phyloP scores from a whole-genome alignment of 2,888 invertebrate species.

The Cyrtodaria siliqua region DNA sequence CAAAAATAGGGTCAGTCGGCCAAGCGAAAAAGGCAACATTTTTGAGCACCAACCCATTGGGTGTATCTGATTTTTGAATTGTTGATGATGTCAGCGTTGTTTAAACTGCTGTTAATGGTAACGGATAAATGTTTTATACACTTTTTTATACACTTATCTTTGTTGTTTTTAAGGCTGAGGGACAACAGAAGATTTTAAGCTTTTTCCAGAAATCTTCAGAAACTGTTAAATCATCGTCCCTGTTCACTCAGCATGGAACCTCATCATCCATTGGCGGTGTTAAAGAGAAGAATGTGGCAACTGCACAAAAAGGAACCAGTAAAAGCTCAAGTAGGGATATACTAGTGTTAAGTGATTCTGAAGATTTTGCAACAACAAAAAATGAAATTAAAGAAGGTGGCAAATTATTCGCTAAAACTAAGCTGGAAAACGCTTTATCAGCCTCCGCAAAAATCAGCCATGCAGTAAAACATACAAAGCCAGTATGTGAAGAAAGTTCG shows the following conservation, averaged over 20 bases:
- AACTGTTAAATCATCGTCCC: constrained; percentile 20
- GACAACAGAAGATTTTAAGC: constrained; percentile 71
- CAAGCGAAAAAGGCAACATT: too few species aligned
- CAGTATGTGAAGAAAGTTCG: too few species aligned
- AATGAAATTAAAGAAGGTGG: background rate
- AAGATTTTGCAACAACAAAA: background rate
- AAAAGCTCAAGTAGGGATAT: background rate
- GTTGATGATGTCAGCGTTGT: too few species aligned
- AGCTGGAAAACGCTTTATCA: background rate
- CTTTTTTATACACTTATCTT: too few species aligned
- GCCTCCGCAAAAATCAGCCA: background rate
- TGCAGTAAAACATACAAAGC: background rate
- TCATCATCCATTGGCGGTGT: background rate
- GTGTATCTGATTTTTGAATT: too few species aligned
- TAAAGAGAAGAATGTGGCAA: background rate
- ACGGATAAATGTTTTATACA: too few species aligned
- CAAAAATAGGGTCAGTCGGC: too few species aligned
- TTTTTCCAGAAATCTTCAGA: constrained; percentile 69
- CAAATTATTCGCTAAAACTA: background rate
- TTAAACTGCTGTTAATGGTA: too few species aligned
- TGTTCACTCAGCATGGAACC: constrained; percentile 61
- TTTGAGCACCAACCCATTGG: too few species aligned
- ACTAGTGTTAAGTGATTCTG: background rate
- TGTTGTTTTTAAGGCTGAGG: constrained; percentile 71
- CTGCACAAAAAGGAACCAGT: background rate